Percentiles rank a stretch among this genome's conserved stretches.
phyloP scores from a whole-genome alignment of 2,888 invertebrate genomes.

The Argyresthia albistria region DNA sequence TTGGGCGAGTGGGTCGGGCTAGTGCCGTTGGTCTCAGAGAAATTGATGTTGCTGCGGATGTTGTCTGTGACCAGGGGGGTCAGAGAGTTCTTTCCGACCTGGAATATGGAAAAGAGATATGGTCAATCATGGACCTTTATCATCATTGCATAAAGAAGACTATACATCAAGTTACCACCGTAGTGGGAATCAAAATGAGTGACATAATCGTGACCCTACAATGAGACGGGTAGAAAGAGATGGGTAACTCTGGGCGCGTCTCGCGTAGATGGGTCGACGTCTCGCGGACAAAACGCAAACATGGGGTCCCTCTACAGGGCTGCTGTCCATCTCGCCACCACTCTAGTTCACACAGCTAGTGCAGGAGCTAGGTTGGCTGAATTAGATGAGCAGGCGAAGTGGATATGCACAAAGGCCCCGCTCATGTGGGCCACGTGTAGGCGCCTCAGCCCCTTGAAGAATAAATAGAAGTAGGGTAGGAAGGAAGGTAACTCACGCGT shows the following conservation, averaged over 20 bases:
- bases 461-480: no score
- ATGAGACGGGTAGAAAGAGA: no score
- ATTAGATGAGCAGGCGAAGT: no score
- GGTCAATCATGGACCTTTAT: not conserved
- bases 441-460: no score
- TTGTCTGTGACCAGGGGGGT: constrained; percentile 72
- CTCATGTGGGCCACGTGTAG: no score
- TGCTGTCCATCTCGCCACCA: constrained; percentile 30
- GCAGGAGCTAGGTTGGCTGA: no score
- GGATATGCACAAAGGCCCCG: no score
- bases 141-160: no score
- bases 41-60: constrained; percentile 74
- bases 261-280: constrained; percentile 73
- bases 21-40: constrained; percentile 47
- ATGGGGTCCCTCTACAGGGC: constrained; percentile 42
- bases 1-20: constrained; percentile 41
- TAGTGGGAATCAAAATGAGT: no score
- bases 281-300: constrained; percentile 64
- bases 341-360: no score
- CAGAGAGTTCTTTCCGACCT: constrained; percentile 56
- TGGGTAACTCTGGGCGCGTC: constrained; percentile 75
- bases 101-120: constrained; percentile 20
- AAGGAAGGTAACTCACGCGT: not conserved
- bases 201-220: no score
- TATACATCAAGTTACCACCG: no score